These are phyloP conservation scores for Microplitis manilae DNA, from an alignment of 2,888 invertebrate genomes.

Conservation along the genomic window DNA sequence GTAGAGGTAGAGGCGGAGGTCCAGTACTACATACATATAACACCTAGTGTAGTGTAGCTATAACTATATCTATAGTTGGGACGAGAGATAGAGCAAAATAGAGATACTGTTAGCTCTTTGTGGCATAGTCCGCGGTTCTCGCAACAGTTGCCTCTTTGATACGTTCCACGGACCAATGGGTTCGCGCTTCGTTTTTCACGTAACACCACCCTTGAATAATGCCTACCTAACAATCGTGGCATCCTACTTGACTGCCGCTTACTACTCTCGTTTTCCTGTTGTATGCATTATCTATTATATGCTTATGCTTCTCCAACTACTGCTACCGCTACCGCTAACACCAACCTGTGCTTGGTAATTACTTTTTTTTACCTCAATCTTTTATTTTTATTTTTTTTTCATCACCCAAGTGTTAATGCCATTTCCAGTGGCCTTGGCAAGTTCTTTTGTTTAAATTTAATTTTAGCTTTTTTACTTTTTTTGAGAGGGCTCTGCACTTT, in stretches of 20 bases:
- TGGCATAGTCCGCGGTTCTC: conserved; percentile 48
- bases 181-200: conserved; percentile 46
- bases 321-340: not conserved
- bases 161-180: conserved; percentile 52
- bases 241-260: conserved; percentile 7
- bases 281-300: not conserved
- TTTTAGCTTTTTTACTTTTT: not conserved
- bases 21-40: not conserved
- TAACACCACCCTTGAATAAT: conserved; percentile 45
- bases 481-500: too few relatives aligned
- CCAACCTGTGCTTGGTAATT: not conserved
- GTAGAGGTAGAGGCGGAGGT: not conserved
- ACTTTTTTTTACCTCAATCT: not conserved
- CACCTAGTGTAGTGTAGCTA: not conserved
- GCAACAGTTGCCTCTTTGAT: conserved; percentile 62
- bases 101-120: conserved; percentile 56
- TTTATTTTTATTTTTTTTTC: not conserved
- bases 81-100: conserved; percentile 34
- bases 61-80: not conserved
- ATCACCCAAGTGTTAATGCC: not conserved
- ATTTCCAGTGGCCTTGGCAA: not conserved
- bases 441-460: not conserved
- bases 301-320: not conserved
- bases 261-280: conserved; percentile 3
- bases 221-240: conserved; percentile 42